A percentile compares a stretch with the other conserved stretches of the same genome.
Conservation (phyloP, 2,888 invertebrate genomes). For the Yponomeuta malinellus region DNA sequence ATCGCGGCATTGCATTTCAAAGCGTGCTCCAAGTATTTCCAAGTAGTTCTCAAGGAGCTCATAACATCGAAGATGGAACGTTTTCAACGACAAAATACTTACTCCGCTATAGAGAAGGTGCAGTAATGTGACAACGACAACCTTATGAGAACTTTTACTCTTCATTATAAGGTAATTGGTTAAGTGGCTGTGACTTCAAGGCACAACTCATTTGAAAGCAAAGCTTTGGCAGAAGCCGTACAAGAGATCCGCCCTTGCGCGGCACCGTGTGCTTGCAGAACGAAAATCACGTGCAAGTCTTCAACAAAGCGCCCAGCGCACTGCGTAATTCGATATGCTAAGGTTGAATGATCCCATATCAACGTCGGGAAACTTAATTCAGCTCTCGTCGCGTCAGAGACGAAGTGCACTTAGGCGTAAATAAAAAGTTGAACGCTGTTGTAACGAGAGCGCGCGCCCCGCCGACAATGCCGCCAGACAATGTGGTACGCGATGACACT, state of each 20-base stretch:
- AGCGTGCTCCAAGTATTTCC: slow-evolving; percentile 18
- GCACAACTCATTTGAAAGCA: slow-evolving; percentile 21
- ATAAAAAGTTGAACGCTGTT: slow-evolving; percentile 71
- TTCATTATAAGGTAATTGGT: not conserved
- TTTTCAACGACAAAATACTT: slow-evolving; percentile 8
- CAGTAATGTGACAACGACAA: not conserved
- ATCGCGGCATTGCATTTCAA: slow-evolving; percentile 27
- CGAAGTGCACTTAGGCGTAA: slow-evolving; percentile 73
- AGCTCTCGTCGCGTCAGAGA: slow-evolving; percentile 63
- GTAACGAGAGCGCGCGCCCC: slow-evolving; percentile 53
- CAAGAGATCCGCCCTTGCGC: not conserved
- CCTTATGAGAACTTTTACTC: not conserved
- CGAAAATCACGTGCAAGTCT: slow-evolving; percentile 58
- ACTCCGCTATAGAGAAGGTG: not conserved
- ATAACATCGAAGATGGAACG: slow-evolving; percentile 17
- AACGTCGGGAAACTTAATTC: slow-evolving; percentile 70
- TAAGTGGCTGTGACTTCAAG: not conserved
- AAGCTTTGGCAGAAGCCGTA: not conserved
- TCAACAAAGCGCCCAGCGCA: slow-evolving; percentile 66
- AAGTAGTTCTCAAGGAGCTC: slow-evolving; percentile 21
- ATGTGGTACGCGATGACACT: slow-evolving; percentile 62
- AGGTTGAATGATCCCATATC: slow-evolving; percentile 75
- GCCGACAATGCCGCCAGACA: slow-evolving; percentile 69
- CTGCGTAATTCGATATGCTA: slow-evolving; percentile 70
- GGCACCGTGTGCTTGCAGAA: slow-evolving; percentile 31